Percentiles rank a stretch among this genome's conserved stretches.
Evolutionary conservation across 2,888 invertebrate genomes (phyloP).

Genomic region (Beris morrisii): DNA sequence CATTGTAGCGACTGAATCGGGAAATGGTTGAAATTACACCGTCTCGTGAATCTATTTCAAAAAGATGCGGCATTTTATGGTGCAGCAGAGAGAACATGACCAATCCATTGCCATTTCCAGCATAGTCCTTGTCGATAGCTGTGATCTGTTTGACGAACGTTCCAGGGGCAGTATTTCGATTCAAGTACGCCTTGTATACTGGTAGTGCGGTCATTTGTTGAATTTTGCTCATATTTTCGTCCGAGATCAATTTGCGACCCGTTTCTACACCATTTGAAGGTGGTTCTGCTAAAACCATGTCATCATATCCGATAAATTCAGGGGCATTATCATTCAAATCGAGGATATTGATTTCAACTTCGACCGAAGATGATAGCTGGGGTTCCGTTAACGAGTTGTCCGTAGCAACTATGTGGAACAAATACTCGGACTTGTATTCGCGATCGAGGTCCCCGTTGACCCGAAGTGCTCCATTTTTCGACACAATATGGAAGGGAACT

Average conservation of each 20-base stretch:
- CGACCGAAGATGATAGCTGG: slow-evolving; percentile 70
- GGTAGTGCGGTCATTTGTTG: slow-evolving; percentile 58
- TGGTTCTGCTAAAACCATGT: slow-evolving; percentile 47
- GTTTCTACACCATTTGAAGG: slow-evolving; percentile 55
- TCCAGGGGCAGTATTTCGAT: slow-evolving; percentile 75
- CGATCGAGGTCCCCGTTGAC: slow-evolving; percentile 78
- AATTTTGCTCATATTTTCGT: slow-evolving; percentile 31
- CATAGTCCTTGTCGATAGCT: slow-evolving; percentile 83
- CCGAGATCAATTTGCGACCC: slow-evolving; percentile 43
- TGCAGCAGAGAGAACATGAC: slow-evolving; percentile 76
- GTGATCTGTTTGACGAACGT: slow-evolving; percentile 73
- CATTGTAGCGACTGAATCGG: slow-evolving; percentile 56
- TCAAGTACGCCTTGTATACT: slow-evolving; percentile 73
- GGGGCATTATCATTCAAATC: slow-evolving; percentile 86
- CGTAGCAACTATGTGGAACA: slow-evolving; percentile 70
- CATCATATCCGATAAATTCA: slow-evolving; percentile 76
- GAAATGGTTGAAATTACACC: slow-evolving; percentile 77
- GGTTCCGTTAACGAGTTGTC: slow-evolving; percentile 68
- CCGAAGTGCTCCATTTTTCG: slow-evolving; percentile 67
- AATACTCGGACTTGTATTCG: slow-evolving; percentile 70
- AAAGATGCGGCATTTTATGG: slow-evolving; percentile 65
- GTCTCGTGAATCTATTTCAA: slow-evolving; percentile 83
- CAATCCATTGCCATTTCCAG: slow-evolving; percentile 84
- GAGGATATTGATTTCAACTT: slow-evolving; percentile 77
- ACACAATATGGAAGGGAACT: slow-evolving; percentile 72